Evolutionary conservation across 2,797 vertebrate species (phyloP), one percentile per base, ranked within the genome.

Genomic region (Lithobates pipiens): DNA sequence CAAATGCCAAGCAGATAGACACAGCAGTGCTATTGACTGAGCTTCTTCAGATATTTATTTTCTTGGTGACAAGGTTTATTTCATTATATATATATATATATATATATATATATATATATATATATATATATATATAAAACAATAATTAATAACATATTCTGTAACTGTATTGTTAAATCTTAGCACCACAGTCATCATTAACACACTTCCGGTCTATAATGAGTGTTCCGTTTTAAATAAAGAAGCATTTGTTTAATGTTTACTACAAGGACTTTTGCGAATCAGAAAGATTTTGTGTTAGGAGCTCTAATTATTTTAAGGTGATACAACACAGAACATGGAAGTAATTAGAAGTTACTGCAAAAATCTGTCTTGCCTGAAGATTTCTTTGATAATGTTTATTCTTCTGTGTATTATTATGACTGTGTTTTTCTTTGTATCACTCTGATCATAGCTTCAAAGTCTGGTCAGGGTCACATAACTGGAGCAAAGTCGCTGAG

Each of bases 401-500:
- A 65, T 76, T 68, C 61, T 76, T 67, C 61, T 25, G 36, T 83
- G 71, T 83, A 32, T 68, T 74, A 63, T 73, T 82, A 75, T 75
- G 10, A 44, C 80, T 75, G 3, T 63, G n/a, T 29, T 77, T 63
- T 76, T 70, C 34, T 54, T 77, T 36, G n/a, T 82, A 69, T 70
- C 27, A 70, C 36, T 84, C 29, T 76, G 73, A 77, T 84, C 82
- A 70, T 27, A 84, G 68, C 73, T 77, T 77, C 73, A 84, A 84
- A 84, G 74, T 69, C 39, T 69, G 42, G 61, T 68, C 65, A 61
- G 74, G 82, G 65, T 84, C 74, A 76, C 74, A 39, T 39, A 83
- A 29, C 15, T 36, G 6, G 16, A 65, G 68, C 68, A 42, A 72
- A 77, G 67, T 34, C 75, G 54, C 5, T 21, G 68, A 50, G 21